phyloP scores from a whole-genome alignment of 2,113 vertebrate species.

The Cettia cetti region DNA sequence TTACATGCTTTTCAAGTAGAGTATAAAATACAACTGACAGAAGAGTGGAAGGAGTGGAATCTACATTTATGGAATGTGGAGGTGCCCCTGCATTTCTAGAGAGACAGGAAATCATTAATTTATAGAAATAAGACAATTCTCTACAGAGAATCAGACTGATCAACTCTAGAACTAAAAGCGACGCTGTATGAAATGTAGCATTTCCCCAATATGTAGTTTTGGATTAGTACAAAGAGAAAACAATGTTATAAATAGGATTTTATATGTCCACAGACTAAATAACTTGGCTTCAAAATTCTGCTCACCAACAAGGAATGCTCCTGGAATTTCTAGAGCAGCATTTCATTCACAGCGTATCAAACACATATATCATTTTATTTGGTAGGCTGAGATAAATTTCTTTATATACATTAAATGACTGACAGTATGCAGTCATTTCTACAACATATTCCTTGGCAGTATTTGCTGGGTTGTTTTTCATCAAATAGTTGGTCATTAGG shows the following conservation, averaged over 20 bases:
- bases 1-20: background rate
- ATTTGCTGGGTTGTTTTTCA: background rate
- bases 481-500: background rate
- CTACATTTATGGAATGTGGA: background rate
- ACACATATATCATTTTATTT: background rate
- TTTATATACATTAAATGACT: background rate
- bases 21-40: background rate
- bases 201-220: background rate
- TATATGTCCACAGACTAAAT: background rate
- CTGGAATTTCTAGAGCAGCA: background rate
- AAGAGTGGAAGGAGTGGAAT: background rate
- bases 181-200: background rate
- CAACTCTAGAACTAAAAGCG: background rate
- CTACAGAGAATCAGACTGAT: background rate
- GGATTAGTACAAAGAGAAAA: background rate
- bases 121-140: background rate
- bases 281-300: background rate
- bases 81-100: background rate
- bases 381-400: background rate
- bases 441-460: background rate
- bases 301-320: background rate
- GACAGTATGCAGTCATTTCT: background rate
- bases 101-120: background rate
- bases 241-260: background rate
- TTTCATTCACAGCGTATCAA: background rate